Conservation (phyloP, 2,797 vertebrate species). For the Prunella strophiata region DNA sequence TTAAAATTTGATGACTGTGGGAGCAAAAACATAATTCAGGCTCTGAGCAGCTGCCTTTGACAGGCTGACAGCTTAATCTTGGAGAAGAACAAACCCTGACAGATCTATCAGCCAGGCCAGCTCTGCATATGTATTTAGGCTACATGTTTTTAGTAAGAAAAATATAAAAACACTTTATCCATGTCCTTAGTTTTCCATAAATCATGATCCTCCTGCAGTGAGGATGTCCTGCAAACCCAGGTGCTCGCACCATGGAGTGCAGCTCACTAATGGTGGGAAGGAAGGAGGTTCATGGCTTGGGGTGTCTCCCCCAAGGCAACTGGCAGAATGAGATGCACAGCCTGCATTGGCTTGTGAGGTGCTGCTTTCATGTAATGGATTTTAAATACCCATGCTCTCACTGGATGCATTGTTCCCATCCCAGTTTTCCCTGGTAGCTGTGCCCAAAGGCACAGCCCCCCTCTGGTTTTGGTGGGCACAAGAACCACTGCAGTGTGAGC, state of each 20-base stretch:
- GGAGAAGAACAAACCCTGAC: neutral
- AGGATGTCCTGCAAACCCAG: neutral
- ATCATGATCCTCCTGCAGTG: fast-evolving
- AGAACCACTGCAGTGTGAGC: neutral
- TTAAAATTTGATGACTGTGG: neutral
- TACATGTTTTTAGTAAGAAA: neutral
- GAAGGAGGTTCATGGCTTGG: neutral
- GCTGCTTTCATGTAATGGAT: neutral
- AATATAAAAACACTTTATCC: neutral
- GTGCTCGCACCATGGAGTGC: fast-evolving
- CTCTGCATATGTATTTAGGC: neutral
- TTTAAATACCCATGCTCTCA: neutral
- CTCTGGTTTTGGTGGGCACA: fast-evolving
- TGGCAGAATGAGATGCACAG: neutral
- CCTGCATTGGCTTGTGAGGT: neutral
- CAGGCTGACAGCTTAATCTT: neutral
- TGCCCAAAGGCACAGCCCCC: neutral
- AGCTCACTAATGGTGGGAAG: neutral
- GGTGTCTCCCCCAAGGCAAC: fast-evolving
- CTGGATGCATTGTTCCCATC: neutral
- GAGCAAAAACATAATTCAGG: neutral
- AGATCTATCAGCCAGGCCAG: neutral
- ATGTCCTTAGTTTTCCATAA: neutral
- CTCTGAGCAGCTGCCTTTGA: neutral
- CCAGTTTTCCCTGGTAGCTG: neutral